A percentile compares a stretch with the other conserved stretches of the same genome.
Evolutionary conservation across 2,113 vertebrate species (phyloP).

Genomic region (Nematolebias whitei): DNA sequence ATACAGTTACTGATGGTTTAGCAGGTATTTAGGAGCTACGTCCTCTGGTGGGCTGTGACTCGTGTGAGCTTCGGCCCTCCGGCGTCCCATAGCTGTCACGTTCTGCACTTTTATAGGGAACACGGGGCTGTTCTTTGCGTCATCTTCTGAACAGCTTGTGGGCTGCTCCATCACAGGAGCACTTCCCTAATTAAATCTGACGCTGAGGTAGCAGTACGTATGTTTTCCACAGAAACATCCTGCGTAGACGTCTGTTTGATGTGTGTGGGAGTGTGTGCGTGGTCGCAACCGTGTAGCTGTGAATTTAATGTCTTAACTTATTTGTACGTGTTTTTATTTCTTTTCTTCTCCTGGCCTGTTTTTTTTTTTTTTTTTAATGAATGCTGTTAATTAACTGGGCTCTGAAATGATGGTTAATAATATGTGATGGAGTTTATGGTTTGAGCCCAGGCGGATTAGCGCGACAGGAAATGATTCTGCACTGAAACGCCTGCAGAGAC

Average conservation of each 20-base stretch:
- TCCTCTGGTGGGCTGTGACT: no score
- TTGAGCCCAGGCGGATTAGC: slow-evolving; percentile 9
- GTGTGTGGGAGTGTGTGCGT: slow-evolving; percentile 18
- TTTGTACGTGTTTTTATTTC: slow-evolving; percentile 56
- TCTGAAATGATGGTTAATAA: slow-evolving; percentile 43
- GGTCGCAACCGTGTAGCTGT: slow-evolving; percentile 35
- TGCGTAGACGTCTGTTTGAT: slow-evolving; percentile 21
- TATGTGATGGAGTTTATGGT: slow-evolving; percentile 44
- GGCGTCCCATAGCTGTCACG: no score
- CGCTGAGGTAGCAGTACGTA: slow-evolving; percentile 23
- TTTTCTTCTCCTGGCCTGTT: no score
- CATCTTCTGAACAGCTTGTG: no score
- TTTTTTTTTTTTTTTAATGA: slow-evolving; percentile 1
- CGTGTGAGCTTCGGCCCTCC: no score
- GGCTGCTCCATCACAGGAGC: neutral
- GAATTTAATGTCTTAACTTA: slow-evolving; percentile 60
- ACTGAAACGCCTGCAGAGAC: slow-evolving; percentile 63
- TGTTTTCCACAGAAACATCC: slow-evolving; percentile 57
- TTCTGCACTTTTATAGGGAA: slow-evolving; percentile 4
- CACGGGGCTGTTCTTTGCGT: neutral
- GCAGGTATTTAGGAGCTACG: neutral
- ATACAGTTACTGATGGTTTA: neutral
- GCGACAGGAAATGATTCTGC: slow-evolving; percentile 44
- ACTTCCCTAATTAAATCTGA: slow-evolving; percentile 11
- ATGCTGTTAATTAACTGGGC: slow-evolving; percentile 26